A percentile compares a stretch with the other conserved stretches of the same genome.
Conservation (phyloP, 2,797 vertebrate species). For the Falco rusticolus region DNA sequence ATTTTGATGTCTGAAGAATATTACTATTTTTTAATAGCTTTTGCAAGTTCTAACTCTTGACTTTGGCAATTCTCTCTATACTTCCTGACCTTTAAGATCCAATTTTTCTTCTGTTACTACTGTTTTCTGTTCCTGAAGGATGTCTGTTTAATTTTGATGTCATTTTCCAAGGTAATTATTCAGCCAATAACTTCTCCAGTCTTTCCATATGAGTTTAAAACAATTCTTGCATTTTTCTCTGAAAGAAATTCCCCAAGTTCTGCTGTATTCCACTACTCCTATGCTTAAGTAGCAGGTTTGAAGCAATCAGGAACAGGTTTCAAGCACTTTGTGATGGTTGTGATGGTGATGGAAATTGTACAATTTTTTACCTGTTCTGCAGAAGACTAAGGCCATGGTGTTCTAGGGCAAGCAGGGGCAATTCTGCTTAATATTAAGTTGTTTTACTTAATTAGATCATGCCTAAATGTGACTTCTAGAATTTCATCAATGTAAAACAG, state of each 20-base stretch:
- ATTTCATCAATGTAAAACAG: background rate
- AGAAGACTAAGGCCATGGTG: background rate
- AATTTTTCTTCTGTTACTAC: background rate
- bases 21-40: constrained; percentile 7
- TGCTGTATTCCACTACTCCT: background rate
- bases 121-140: constrained; percentile 2
- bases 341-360: background rate
- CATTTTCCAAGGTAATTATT: background rate
- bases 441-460: background rate
- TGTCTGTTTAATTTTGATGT: constrained; percentile 12
- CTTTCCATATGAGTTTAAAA: background rate
- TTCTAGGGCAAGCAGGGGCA: background rate
- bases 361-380: background rate
- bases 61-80: background rate
- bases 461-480: background rate
- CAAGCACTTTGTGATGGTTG: background rate
- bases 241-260: background rate
- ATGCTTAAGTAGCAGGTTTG: background rate
- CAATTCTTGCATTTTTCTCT: constrained; percentile 5
- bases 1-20: constrained; percentile 33
- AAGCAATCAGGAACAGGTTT: background rate
- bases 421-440: background rate
- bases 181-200: background rate
- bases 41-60: background rate
- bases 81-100: background rate